Percentiles rank a stretch among this genome's conserved stretches.
phyloP scores from a whole-genome alignment of 1,140 invertebrate genomes.

The Leptinotarsa defecta region DNA sequence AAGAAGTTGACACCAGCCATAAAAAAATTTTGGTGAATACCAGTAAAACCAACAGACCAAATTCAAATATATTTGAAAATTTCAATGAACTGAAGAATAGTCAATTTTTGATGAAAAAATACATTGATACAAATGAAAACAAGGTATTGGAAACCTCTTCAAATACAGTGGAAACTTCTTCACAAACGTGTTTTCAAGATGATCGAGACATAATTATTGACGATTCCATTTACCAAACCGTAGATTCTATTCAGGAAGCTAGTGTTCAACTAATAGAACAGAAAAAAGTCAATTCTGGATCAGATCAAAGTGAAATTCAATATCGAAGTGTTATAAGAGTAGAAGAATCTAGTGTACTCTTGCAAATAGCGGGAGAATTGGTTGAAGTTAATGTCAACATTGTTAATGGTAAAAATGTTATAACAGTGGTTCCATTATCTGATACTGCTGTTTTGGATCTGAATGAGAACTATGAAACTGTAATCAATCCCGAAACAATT shows the following conservation, averaged over 20 bases:
- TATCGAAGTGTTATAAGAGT: slow-evolving; percentile 36
- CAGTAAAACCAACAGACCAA: not conserved
- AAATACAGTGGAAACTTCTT: not conserved
- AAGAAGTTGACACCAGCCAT: too few species aligned
- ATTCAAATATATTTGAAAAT: too few species aligned
- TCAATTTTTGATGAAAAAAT: too few species aligned
- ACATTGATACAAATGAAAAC: not conserved
- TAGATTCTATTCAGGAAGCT: not conserved
- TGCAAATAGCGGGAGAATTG: slow-evolving; percentile 50
- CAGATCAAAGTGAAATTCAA: slow-evolving; percentile 31
- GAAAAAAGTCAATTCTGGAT: not conserved
- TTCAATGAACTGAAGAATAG: too few species aligned
- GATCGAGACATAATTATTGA: not conserved
- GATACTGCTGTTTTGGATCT: slow-evolving; percentile 44
- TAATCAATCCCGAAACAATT: slow-evolving; percentile 8
- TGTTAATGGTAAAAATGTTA: slow-evolving; percentile 48
- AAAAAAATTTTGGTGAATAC: too few species aligned
- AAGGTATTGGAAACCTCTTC: not conserved
- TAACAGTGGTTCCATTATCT: slow-evolving; percentile 46
- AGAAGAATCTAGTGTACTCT: slow-evolving; percentile 42
- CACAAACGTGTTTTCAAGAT: not conserved
- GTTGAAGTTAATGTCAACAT: slow-evolving; percentile 49
- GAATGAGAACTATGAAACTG: slow-evolving; percentile 43
- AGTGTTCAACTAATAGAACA: not conserved
- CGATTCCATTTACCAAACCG: not conserved